These are phyloP conservation scores for Boloria selene DNA, from an alignment of 2,888 invertebrate genomes.

Conservation along the genomic window DNA sequence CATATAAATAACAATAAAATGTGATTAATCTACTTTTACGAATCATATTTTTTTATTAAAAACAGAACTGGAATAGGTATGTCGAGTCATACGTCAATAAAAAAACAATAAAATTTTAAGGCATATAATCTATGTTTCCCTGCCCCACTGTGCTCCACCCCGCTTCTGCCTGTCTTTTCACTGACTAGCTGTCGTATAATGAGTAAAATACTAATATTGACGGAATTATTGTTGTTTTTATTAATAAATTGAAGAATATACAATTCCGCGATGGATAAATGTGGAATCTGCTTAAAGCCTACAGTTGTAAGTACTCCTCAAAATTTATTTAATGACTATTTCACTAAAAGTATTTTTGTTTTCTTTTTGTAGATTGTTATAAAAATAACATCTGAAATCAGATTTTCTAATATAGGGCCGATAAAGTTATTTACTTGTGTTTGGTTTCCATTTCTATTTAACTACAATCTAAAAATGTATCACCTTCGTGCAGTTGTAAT, in stretches of 20 bases:
- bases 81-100: constrained; percentile 15
- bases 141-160: constrained; percentile 63
- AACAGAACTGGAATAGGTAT: neutral
- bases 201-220: constrained; percentile 65
- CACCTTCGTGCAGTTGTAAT: constrained; percentile 50
- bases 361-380: constrained; percentile 69
- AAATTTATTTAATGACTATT: constrained; percentile 49
- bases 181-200: constrained; percentile 54
- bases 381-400: constrained; percentile 64
- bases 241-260: constrained; percentile 47
- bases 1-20: too few species aligned
- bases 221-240: constrained; percentile 59
- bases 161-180: constrained; percentile 60
- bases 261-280: constrained; percentile 70
- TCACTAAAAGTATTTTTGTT: constrained; percentile 71
- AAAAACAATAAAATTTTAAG: constrained; percentile 29
- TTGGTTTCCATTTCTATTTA: constrained; percentile 24
- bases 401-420: constrained; percentile 40
- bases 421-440: constrained; percentile 41
- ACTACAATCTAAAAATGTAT: constrained; percentile 42
- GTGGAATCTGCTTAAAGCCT: constrained; percentile 75
- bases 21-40: too few species aligned
- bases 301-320: constrained; percentile 65
- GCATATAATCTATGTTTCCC: constrained; percentile 46
- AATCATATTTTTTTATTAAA: too few species aligned